Evolutionary conservation across 2,797 vertebrate species (phyloP), one percentile per base, ranked within the genome.

Genomic region (Hoplostethus mediterraneus): DNA sequence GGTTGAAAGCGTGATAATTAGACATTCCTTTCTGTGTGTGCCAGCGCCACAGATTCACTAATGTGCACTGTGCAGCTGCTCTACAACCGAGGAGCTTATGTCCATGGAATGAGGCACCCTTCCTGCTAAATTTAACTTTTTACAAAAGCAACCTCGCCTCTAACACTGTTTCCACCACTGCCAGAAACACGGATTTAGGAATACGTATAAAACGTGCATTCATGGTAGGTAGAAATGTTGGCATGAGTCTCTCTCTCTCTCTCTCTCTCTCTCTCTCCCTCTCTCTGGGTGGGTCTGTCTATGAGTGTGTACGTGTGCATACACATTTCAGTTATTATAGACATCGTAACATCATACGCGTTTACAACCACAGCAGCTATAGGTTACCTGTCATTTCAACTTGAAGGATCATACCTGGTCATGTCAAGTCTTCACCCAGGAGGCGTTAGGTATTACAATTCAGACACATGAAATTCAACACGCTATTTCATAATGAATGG

Each of bases 1-100:
- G 81, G 81, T 65, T 90, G 87, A 90, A 90, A 87, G 89, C 84
- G 67, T 91, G 88, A 88, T 92, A 92, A 93, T 93, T 92, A 92
- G 82, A 85, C 87, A 89, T 87, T 90, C 86, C 89, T 92, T 91
- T 93, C 81, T 89, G 73, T 14, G 75, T 17, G 84, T 82, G 90
- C 89, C 92, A 93, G 85, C 84, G 82, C 88, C 86, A 85, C 84
- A 84, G 89, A 87, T 90, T 75, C 81, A 74, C 79, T 86, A 81
- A 90, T 85, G 82, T 90, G 79, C 80, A 81, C 77, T 58, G 73
- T 83, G 72, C 73, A 76, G 82, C 73, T 68, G 59, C 71, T 88
- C 76, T 21, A 84, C 86, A 80, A 85, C 49, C 60, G 51, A 84
- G 84, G 64, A 69, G 83, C 83, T 85, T 78, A 85, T 73, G 85